Base-by-base conservation (phyloP, 1,140 invertebrate species). In the Drosophila baimaii region DNA sequence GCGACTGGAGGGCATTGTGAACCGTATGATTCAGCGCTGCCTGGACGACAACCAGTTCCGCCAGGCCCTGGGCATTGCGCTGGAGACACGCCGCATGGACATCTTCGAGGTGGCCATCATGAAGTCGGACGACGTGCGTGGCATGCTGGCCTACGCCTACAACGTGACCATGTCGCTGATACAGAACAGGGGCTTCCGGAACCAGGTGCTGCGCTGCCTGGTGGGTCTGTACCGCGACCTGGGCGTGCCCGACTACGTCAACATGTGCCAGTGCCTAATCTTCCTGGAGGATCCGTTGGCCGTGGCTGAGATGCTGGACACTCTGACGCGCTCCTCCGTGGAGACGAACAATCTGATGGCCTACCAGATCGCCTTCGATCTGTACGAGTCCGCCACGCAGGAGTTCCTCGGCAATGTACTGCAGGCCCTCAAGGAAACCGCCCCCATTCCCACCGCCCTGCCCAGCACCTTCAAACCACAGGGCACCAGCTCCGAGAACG, bases 321-420 rank as follows among this genome's bases (percentile, higher is more conserved):
- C 96, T 93, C 93, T 99, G 0, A 96, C 96, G 44, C 95, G 96
- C 92, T 95, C 95, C 4, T 94, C 95, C 17, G 95, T 97, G 77
- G 96, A 96, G 92, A 92, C 93, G 39, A 94, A 94, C 56, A 93
- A 93, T 51, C 90, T 99, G 6, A 99, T 99, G 98, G 98, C 98
- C 0, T 99, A 99, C 93, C 99, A 99, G 94, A 99, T 99, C 84
- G 98, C 96, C 0, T 99, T 99, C 94, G 99, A 99, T 94, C 94
- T 99, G 70, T 99, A 99, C 90, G 99, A 99, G 93, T 99, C 98
- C 68, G 99, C 98, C 1, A 99, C 98, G 1, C 99, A 99, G 93
- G 98, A 99, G 91, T 99, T 99, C 91, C 93, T 99, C 17, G 96
- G 95, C 27, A 94, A 96, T 81, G 97, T 99, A 10, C 93, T 98